Conservation (phyloP, 2,888 invertebrate species). For the Scaptomyza polygonia region DNA sequence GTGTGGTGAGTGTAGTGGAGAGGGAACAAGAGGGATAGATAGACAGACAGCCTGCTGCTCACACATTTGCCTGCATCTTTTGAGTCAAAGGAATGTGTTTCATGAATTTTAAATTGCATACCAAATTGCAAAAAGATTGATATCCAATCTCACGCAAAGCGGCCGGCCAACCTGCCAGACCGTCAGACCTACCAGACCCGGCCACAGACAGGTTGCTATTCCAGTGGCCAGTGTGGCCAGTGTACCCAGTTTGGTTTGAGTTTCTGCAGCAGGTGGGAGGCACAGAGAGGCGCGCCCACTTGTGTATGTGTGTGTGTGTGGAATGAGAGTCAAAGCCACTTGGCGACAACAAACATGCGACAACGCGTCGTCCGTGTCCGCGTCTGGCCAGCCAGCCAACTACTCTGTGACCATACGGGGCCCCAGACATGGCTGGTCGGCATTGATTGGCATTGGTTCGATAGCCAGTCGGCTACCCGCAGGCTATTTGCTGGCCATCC, state of each 20-base stretch:
- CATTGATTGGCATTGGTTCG: constrained; percentile 72
- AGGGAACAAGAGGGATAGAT: background rate
- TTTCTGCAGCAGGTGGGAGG: constrained; percentile 55
- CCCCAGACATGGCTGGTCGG: constrained; percentile 32
- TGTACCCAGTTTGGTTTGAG: constrained; percentile 21
- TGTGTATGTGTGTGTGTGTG: too few relatives aligned
- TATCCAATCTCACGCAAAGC: constrained; percentile 82
- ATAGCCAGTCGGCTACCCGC: constrained; percentile 66
- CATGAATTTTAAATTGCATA: constrained; percentile 83
- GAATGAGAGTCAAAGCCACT: constrained; percentile 28
- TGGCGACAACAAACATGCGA: constrained; percentile 74
- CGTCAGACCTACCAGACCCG: constrained; percentile 1
- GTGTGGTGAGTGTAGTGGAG: background rate
- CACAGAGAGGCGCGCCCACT: constrained; percentile 41
- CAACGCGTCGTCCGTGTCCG: constrained; percentile 61
- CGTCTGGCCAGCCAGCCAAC: constrained; percentile 47
- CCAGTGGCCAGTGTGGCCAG: constrained; percentile 23
- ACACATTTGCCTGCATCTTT: constrained; percentile 79
- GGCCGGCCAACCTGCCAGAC: constrained; percentile 43
- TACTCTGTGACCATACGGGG: constrained; percentile 51
- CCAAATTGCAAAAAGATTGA: constrained; percentile 83
- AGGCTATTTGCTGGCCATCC: constrained; percentile 58
- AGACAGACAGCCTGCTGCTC: constrained; percentile 28
- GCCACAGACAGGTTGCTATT: constrained; percentile 46
- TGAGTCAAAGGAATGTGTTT: constrained; percentile 82